Base-by-base conservation (phyloP, 1,140 invertebrate genomes). In the Tenebrio molitor region DNA sequence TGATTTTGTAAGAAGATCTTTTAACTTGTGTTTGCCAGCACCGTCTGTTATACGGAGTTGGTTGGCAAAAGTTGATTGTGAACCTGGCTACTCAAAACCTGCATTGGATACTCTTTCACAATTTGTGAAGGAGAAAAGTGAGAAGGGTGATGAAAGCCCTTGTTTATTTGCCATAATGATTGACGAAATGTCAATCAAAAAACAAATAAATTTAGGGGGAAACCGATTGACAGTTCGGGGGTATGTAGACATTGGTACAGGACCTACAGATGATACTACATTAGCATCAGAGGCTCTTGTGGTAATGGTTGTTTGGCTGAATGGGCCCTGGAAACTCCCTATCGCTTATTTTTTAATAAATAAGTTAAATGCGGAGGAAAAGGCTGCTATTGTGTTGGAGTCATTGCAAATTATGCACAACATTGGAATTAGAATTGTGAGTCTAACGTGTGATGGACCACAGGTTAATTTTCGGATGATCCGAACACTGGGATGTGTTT, bases 61-160 rank as follows among this genome's bases (percentile, higher is more conserved):
- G n/a, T n/a, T n/a, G n/a, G n/a, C n/a, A 14, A 44, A 44, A 14
- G 41, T 44, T 6, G 15, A 44, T 44, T 44, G 41, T 44, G 41
- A 44, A 6, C 41, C 41, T 14, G 41, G 41, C 17, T 44, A 16
- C 8, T 33, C 4, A 4, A 8, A 33, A 3, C 4, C 29, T 8
- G 29, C 29, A 4, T 33, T 33, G 3, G 29, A 33, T 8, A 8
- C 29, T 33, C 3, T 33, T 4, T 4, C 3, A 33, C 29, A 8
- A 4, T 4, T 4, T 3, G 29, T 33, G 29, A 33, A 3, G 4
- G 29, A 33, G 8, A 8, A 3, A 4, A 3, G 8, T 33, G 29
- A 33, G 8, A 33, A 33, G 3, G 29, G 29, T 33, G 8, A 8
- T 3, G 29, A 33, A 33, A 8, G 3, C 8, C 3, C 8, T 33